Evolutionary conservation across 1,140 invertebrate species (phyloP), one percentile per base, ranked within the genome.

Genomic region (Phymorhynchus buccinoides): DNA sequence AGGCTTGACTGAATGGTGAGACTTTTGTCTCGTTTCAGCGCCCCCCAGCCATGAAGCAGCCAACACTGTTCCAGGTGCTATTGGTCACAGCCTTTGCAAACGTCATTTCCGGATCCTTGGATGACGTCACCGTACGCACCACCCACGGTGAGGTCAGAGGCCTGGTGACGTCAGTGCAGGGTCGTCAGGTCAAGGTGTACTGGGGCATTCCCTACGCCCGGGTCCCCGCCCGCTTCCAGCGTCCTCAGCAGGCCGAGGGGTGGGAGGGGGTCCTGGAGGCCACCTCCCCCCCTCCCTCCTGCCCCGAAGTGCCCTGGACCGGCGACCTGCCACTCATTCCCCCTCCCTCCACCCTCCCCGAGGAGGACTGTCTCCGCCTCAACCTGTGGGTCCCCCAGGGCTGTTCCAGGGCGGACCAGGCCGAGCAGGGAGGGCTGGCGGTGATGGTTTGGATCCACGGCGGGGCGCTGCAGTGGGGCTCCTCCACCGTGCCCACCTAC

Each of bases 321-420:
- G n/a, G 32, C 2, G 52, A 41, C 27, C 35, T 37, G 14, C 42
- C 30, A 7, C 42, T 41, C 12, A 41, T 48, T 14, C 39, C 62
- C 27, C 35, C 37, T 2, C 96, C 97, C 37, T 98, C 98, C 91
- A 98, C 97, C 9, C 95, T 95, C 42, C 93, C 98, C 86, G 97
- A 95, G 88, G 98, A 99, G 95, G 98, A 99, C 94, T 99, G 98
- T 93, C 95, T 99, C 14, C 98, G 98, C 93, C 95, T 99, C 82
- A 99, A 98, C 93, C 96, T 99, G 2, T 95, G 94, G 94, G 91
- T 95, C 87, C 97, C 97, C 2, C 77, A 71, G n/a, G 39, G 62
- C 56, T 62, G 56, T 62, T n/a, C n/a, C n/a, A n/a, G n/a, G n/a
- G 22, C 56, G 56, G 56, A 62, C 56, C 22, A 62, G 56, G 56